Evolutionary conservation across 1,140 invertebrate genomes (phyloP).

Genomic region (Philopotamus ludificatus): DNA sequence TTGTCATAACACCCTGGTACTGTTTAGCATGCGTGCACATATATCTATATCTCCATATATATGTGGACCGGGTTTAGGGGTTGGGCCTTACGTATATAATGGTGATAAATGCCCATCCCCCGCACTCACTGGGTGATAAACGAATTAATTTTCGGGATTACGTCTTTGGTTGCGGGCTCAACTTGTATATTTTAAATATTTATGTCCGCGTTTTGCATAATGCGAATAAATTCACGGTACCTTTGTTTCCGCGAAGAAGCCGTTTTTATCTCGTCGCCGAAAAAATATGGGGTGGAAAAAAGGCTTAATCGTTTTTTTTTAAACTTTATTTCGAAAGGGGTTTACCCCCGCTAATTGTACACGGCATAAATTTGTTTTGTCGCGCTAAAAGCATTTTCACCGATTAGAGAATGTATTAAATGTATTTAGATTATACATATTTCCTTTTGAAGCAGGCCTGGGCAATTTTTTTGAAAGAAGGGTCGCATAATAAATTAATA

Average conservation of each 20-base stretch:
- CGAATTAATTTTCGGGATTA: slow-evolving; percentile 43
- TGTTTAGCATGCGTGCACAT: slow-evolving; percentile 40
- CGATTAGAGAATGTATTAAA: slow-evolving; percentile 1
- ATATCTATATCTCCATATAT: no score
- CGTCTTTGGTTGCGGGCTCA: slow-evolving; percentile 41
- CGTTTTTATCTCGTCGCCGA: slow-evolving; percentile 22
- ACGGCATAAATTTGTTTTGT: slow-evolving; percentile 15
- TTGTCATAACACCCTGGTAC: slow-evolving; percentile 24
- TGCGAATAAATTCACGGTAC: slow-evolving; percentile 35
- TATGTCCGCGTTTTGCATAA: slow-evolving; percentile 39
- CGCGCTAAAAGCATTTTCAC: background rate
- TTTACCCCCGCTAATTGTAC: slow-evolving; percentile 14
- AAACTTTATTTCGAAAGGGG: slow-evolving; percentile 16
- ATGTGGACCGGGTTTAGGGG: slow-evolving; percentile 35
- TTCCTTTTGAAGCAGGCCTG: no score
- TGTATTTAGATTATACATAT: no score
- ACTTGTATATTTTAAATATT: slow-evolving; percentile 42
- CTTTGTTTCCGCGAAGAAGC: slow-evolving; percentile 30
- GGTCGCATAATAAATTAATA: no score
- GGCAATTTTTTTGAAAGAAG: no score
- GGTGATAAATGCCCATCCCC: slow-evolving; percentile 41
- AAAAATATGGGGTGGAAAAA: slow-evolving; percentile 18
- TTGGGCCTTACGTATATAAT: slow-evolving; percentile 37
- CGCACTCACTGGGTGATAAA: slow-evolving; percentile 39
- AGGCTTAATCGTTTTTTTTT: slow-evolving; percentile 36